phyloP scores from a whole-genome alignment of 2,797 vertebrate species.

The Hydrophis major region DNA sequence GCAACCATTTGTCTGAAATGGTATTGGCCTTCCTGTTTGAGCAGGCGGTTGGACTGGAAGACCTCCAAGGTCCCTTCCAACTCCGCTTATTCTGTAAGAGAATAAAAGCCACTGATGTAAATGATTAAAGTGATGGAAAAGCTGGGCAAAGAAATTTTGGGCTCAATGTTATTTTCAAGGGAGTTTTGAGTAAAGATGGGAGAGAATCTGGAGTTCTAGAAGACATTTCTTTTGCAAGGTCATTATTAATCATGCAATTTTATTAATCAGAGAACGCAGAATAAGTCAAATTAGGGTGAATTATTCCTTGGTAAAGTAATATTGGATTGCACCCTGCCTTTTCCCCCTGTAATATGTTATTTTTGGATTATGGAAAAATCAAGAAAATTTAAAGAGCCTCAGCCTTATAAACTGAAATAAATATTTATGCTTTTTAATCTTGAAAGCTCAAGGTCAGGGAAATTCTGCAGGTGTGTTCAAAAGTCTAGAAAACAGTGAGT shows the following conservation, averaged over 20 bases:
- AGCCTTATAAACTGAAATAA: neutral
- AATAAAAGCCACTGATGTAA: neutral
- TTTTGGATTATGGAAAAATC: neutral
- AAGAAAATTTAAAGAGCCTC: neutral
- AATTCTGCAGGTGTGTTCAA: neutral
- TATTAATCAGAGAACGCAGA: neutral
- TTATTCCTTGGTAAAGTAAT: neutral
- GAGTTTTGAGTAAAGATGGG: neutral
- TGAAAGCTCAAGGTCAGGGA: neutral
- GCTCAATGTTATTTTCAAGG: neutral
- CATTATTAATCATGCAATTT: neutral
- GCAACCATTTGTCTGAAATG: neutral
- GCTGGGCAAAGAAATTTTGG: neutral
- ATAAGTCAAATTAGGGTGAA: neutral
- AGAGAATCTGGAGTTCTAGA: neutral
- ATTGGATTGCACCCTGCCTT: neutral
- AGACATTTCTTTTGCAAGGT: neutral
- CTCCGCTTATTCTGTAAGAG: neutral
- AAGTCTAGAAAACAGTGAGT: neutral
- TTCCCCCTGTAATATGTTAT: neutral
- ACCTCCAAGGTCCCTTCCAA: neutral
- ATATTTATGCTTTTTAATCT: neutral
- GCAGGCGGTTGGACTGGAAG: neutral
- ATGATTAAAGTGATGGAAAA: neutral
- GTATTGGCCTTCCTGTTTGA: neutral